A percentile compares a stretch with the other conserved stretches of the same genome.
These are phyloP conservation scores for Dicyrtoma fusca DNA, from an alignment of 2,888 invertebrate species.

Conservation along the genomic window DNA sequence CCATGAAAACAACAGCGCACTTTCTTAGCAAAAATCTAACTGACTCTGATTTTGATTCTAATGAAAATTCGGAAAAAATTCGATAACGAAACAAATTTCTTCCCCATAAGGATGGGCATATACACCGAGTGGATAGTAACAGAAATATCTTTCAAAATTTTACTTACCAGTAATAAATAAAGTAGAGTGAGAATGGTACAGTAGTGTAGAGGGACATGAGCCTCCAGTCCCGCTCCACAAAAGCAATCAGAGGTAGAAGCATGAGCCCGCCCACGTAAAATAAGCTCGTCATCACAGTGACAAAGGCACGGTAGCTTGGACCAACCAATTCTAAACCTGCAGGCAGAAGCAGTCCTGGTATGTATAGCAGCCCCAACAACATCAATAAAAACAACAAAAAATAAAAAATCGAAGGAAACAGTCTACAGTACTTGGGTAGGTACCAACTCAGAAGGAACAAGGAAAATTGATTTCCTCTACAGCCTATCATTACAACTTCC, in stretches of 20 bases:
- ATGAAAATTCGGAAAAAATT: too few species aligned
- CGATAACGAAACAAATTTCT: too few species aligned
- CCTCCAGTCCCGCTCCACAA: conserved; percentile 82
- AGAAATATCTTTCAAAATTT: too few species aligned
- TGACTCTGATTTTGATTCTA: too few species aligned
- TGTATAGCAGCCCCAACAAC: background rate
- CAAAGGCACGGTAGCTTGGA: conserved; percentile 86
- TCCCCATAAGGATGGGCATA: too few species aligned
- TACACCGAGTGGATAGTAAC: too few species aligned
- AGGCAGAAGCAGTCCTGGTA: background rate
- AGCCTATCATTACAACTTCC: too few species aligned
- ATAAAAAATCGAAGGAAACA: background rate
- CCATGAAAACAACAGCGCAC: too few species aligned
- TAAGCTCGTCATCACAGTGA: conserved; percentile 88
- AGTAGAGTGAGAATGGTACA: conserved; percentile 80
- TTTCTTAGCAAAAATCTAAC: too few species aligned
- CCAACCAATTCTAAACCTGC: conserved; percentile 88
- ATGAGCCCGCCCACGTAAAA: conserved; percentile 87
- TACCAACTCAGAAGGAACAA: too few species aligned
- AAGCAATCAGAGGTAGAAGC: conserved; percentile 80
- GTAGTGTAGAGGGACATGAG: conserved; percentile 79
- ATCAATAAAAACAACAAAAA: background rate
- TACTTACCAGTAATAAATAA: conserved; percentile 75
- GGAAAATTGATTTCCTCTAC: too few species aligned
- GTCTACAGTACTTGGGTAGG: too few species aligned